A percentile compares a stretch with the other conserved stretches of the same genome.
Evolutionary conservation across 2,113 vertebrate genomes (phyloP).

Genomic region (Neodon shergylaensis): DNA sequence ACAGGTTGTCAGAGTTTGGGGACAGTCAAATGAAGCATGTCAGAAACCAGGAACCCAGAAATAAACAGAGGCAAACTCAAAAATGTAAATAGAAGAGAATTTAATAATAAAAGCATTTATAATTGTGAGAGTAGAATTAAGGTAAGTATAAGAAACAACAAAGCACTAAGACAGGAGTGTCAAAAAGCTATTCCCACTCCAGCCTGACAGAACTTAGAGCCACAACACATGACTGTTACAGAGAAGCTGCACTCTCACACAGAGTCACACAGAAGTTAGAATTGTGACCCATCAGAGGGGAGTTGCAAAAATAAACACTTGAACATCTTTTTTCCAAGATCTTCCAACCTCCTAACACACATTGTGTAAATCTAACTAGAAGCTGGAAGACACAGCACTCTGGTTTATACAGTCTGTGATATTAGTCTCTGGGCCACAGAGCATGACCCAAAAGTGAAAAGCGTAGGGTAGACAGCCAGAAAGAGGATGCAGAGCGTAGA

Average conservation of each 20-base stretch:
- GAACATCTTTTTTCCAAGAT: neutral
- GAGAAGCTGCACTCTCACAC: neutral
- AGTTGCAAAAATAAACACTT: neutral
- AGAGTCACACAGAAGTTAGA: neutral
- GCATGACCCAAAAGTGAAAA: neutral
- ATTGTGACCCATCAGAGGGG: neutral
- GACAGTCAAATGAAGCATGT: neutral
- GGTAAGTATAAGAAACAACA: neutral
- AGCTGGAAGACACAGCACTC: neutral
- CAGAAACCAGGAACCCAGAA: neutral
- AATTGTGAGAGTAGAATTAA: neutral
- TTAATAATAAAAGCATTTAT: neutral
- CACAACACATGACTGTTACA: neutral
- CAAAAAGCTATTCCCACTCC: neutral
- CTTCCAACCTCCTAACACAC: neutral
- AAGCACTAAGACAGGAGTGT: neutral
- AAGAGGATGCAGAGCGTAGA: neutral
- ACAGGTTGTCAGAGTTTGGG: neutral
- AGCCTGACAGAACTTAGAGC: neutral
- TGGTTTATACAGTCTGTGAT: neutral
- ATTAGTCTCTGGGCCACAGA: neutral
- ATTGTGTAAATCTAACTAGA: neutral
- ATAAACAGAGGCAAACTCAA: neutral
- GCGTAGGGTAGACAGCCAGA: neutral
- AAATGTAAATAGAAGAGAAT: neutral